Evolutionary conservation across 2,113 vertebrate species (phyloP), one percentile per base, ranked within the genome.

Genomic region (Calyptomena viridis): DNA sequence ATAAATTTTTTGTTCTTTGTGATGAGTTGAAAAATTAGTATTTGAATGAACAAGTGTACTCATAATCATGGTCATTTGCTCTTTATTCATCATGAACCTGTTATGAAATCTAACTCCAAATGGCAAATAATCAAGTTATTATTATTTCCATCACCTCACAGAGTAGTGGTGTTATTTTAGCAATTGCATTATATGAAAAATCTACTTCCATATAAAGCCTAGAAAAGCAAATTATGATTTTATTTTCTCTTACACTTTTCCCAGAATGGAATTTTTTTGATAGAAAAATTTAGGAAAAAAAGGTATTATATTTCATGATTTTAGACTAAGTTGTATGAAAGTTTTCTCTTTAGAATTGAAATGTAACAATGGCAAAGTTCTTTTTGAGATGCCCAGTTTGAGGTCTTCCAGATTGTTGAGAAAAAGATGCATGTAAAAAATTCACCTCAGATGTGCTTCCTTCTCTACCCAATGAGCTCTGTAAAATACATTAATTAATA

Each of bases 241-340:
- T n/a, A n/a, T n/a, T n/a, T 80, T 71, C 6, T 46, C 28, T 71
- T 66, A 46, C 0, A 14, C 12, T 75, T 74, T 52, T 7, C 12
- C 20, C 6, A 56, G 27, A 75, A 56, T 16, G 60, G 1, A 64
- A 21, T 3, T 75, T 64, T 64, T n/a, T 72, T 84, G 18, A 6
- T 46, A 67, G 22, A 62, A 76, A 60, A 35, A 19, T 44, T 74
- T 21, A 69, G 12, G 4, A 47, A 53, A 71, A 60, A 42, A 47
- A 9, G 1, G 7, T 25, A 33, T 35, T 8, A 0, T 10, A 7
- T 52, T 56, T 69, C 6, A 47, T 55, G 0, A 9, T 46, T 92
- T 84, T 39, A 64, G 5, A 23, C 21, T 56, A 78, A 39, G 14
- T 33, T 3, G 3, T 25, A 39, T 47, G 20, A 64, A 64, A 42